Evolutionary conservation across 2,888 invertebrate genomes (phyloP).

Genomic region (Andrena camellia): DNA sequence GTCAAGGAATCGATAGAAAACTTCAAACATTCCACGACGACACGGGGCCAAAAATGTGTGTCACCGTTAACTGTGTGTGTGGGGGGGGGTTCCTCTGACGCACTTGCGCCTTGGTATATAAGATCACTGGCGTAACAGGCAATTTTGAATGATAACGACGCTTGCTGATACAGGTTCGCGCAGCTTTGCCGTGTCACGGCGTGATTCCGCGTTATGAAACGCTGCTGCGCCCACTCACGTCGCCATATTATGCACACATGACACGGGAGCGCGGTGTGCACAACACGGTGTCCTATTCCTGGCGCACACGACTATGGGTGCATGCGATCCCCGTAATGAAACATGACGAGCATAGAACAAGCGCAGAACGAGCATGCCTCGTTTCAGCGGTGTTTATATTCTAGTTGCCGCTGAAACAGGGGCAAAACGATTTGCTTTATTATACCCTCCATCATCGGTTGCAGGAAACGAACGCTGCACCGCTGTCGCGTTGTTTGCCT

Average conservation of each 20-base stretch:
- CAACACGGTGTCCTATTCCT: conserved; percentile 12
- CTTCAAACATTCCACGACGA: background rate
- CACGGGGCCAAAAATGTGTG: background rate
- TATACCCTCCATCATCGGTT: background rate
- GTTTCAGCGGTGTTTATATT: conserved; percentile 12
- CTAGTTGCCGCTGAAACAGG: conserved; percentile 7
- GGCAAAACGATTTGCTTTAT: conserved; percentile 26
- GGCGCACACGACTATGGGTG: background rate
- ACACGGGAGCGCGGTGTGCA: conserved; percentile 31
- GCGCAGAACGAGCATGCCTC: conserved; percentile 2
- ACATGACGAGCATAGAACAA: conserved; percentile 45
- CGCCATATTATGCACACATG: conserved; percentile 60
- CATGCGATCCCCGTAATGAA: conserved; percentile 38
- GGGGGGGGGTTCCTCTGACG: conserved; percentile 38
- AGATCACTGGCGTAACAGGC: conserved; percentile 51
- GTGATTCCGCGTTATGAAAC: conserved; percentile 49
- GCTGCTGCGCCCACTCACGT: conserved; percentile 37
- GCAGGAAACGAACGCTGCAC: conserved; percentile 22
- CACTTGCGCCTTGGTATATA: conserved; percentile 35
- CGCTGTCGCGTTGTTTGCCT: background rate
- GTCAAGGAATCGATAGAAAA: background rate
- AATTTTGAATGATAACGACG: conserved; percentile 69
- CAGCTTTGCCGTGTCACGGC: conserved; percentile 64
- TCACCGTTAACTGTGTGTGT: background rate
- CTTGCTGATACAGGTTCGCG: conserved; percentile 54